Percentiles rank a stretch among this genome's conserved stretches.
Evolutionary conservation across 64 coral and sea anemone genomes (phyloP).

Genomic region (Montipora sp.): DNA sequence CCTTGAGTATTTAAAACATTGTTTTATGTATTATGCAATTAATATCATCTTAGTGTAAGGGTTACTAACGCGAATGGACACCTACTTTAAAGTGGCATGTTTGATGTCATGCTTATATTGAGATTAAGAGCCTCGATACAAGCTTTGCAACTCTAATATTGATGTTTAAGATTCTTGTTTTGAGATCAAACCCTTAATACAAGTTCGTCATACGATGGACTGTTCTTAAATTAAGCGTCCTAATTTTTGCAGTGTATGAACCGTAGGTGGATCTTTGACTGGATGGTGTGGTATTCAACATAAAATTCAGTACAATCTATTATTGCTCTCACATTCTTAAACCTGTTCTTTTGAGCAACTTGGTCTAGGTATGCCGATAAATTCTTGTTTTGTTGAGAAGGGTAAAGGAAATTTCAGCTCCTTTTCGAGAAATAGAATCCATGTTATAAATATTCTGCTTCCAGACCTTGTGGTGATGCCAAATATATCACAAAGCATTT

Average conservation of each 20-base stretch:
- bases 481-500: too few relatives aligned
- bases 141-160: background rate
- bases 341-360: too few relatives aligned
- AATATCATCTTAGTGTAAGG: background rate
- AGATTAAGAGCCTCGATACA: background rate
- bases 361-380: too few relatives aligned
- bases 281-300: too few relatives aligned
- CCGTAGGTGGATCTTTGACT: too few relatives aligned
- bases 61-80: background rate
- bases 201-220: background rate
- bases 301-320: too few relatives aligned
- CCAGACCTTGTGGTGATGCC: too few relatives aligned
- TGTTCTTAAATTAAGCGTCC: constrained; percentile 11
- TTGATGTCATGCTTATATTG: background rate
- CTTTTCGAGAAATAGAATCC: too few relatives aligned
- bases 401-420: too few relatives aligned
- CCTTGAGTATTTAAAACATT: background rate
- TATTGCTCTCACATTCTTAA: too few relatives aligned
- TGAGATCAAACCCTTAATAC: background rate
- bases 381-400: too few relatives aligned
- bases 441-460: too few relatives aligned
- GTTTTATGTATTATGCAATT: background rate
- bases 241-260: constrained; percentile 13
- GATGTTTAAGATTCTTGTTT: background rate
- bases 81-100: background rate